Percentiles rank a stretch among this genome's conserved stretches.
phyloP scores from a whole-genome alignment of 1,140 invertebrate genomes.

The Pinna nobilis region DNA sequence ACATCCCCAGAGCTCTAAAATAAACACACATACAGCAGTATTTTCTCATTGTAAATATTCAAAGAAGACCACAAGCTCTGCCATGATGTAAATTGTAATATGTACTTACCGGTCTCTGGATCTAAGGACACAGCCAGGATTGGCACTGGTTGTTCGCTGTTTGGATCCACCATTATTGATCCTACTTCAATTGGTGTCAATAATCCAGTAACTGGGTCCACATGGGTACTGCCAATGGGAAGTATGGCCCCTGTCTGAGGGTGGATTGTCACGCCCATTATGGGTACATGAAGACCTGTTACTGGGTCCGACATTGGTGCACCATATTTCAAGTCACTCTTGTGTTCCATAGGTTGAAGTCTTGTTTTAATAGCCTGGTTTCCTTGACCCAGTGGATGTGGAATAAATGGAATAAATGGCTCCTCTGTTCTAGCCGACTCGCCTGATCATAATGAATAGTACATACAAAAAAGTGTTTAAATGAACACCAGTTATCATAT shows the following conservation, averaged over 20 bases:
- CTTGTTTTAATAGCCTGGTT: conserved; percentile 58
- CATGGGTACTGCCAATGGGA: conserved; percentile 68
- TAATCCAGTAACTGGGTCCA: conserved; percentile 67
- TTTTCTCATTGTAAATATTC: too few relatives aligned
- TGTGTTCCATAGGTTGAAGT: conserved; percentile 61
- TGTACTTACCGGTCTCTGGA: conserved; percentile 53
- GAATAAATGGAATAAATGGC: conserved; percentile 67
- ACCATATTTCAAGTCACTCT: conserved; percentile 63
- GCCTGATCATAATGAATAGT: conserved; percentile 40
- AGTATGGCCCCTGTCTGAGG: conserved; percentile 66
- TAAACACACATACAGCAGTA: too few relatives aligned
- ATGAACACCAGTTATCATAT: background rate
- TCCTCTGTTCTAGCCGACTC: conserved; percentile 63
- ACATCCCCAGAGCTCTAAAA: too few relatives aligned
- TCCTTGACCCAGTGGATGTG: conserved; percentile 60
- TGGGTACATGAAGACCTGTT: conserved; percentile 68
- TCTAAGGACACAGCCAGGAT: conserved; percentile 66
- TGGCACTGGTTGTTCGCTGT: conserved; percentile 64
- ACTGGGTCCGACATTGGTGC: conserved; percentile 66
- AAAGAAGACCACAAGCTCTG: background rate
- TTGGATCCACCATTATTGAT: conserved; percentile 69
- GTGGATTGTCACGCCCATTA: conserved; percentile 68
- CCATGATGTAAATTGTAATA: background rate
- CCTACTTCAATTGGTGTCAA: conserved; percentile 69
- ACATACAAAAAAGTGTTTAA: conserved; percentile 1